Evolutionary conservation across 2,888 invertebrate species (phyloP), one percentile per base, ranked within the genome.

Genomic region (Agrochola circellaris): DNA sequence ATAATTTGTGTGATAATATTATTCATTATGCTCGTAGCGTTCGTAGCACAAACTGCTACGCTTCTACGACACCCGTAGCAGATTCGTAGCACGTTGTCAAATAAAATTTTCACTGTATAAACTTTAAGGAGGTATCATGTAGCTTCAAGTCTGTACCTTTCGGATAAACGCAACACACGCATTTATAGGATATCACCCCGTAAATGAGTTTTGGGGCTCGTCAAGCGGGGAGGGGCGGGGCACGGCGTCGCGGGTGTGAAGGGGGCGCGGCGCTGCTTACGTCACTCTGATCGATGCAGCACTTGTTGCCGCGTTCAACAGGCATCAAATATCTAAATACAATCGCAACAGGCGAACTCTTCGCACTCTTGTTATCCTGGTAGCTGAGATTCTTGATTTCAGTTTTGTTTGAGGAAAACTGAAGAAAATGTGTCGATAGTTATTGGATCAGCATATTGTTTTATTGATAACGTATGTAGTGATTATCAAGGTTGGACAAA

Each of bases 241-340:
- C 84, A 77, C 77, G 71, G 72, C 73, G 77, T 75, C 78, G 83
- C 77, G 83, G 85, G 83, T 61, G 79, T 54, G 82, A 73, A 89
- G 83, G 75, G 87, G 88, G 82, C 85, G 86, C 87, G 83, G 88
- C 83, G 89, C 88, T 88, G 87, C 91, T 93, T 93, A 93, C 93
- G 94, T 94, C 94, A 94, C 92, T 83, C 78, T 95, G 95, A 95
- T 96, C 96, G 96, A 96, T 96, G 95, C 95, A 94, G 95, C 92
- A 96, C 96, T 96, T 96, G 96, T 96, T 96, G 96, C 95, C 92
- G 88, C 93, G 93, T 88, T 94, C 95, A 95, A 95, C 96, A 95
- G 95, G 95, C 95, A 87, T 92, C 90, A 89, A 93, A 92, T 91
- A 89, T 90, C 82, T 87, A 89, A 89, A 90, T 89, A 87, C 84